These are phyloP conservation scores for Tarsius wallacei DNA, from an alignment of 2,797 vertebrate genomes.

Conservation along the genomic window DNA sequence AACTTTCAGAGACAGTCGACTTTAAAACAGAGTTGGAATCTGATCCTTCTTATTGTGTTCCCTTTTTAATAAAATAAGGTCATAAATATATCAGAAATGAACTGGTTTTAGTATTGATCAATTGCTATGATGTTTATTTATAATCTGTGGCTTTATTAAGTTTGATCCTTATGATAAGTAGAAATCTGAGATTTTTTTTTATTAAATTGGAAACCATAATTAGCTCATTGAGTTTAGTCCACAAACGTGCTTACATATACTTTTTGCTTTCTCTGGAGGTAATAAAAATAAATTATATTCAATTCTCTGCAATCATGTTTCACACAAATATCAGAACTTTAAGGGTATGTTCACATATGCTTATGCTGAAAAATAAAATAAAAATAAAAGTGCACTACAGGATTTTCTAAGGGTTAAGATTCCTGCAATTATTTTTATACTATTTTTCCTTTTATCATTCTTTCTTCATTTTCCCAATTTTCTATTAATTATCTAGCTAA, in stretches of 20 bases:
- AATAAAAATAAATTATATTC: conserved; percentile 28
- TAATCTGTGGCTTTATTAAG: conserved; percentile 14
- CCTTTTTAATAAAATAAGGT: conserved; percentile 18
- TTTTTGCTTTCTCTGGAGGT: conserved; percentile 3
- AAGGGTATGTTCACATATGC: neutral
- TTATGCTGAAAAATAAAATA: conserved; percentile 54
- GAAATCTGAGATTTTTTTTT: neutral
- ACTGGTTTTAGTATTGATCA: conserved; percentile 24
- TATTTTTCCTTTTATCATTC: neutral
- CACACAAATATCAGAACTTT: conserved; percentile 9
- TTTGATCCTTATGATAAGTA: neutral
- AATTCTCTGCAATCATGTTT: neutral
- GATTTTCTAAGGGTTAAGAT: conserved; percentile 50
- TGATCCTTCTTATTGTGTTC: neutral
- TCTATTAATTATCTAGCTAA: conserved; percentile 54
- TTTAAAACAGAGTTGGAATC: neutral
- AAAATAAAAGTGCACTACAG: neutral
- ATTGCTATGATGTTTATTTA: conserved; percentile 25
- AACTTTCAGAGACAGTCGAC: neutral
- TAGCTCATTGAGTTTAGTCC: neutral
- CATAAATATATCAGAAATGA: neutral
- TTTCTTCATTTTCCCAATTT: neutral
- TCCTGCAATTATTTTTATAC: neutral
- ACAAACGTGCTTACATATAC: neutral
- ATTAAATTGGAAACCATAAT: neutral